These are phyloP conservation scores for Chaetops frenatus DNA, from an alignment of 2,113 vertebrate genomes.

Conservation along the genomic window DNA sequence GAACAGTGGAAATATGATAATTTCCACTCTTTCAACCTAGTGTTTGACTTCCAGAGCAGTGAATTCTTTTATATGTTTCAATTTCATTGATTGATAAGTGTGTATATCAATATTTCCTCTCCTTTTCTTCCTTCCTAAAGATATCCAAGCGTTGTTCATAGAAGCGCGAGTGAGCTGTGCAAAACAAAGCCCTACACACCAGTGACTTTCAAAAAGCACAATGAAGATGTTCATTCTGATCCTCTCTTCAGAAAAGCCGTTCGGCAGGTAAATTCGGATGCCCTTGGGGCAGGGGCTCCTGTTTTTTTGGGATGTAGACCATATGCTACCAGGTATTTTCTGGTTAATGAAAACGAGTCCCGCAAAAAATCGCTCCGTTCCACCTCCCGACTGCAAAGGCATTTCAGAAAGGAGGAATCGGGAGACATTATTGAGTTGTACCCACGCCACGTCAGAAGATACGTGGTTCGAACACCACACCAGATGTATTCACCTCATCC, in stretches of 20 bases:
- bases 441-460: constrained; percentile 73
- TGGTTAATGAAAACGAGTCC: constrained; percentile 80
- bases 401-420: constrained; percentile 72
- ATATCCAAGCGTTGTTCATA: constrained; percentile 44
- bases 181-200: constrained; percentile 70
- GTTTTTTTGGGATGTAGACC: constrained; percentile 64
- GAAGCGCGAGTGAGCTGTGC: constrained; percentile 67
- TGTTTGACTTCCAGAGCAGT: background rate
- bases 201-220: constrained; percentile 8
- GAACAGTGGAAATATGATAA: background rate
- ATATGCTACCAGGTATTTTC: constrained; percentile 75
- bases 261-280: constrained; percentile 55
- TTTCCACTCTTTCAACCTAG: background rate
- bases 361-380: constrained; percentile 72
- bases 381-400: constrained; percentile 74
- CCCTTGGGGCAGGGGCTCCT: constrained; percentile 32
- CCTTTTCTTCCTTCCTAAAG: constrained; percentile 46
- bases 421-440: constrained; percentile 76
- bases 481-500: constrained; percentile 70
- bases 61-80: background rate
- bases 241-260: constrained; percentile 80
- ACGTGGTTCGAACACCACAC: constrained; percentile 46
- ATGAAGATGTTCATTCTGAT: constrained; percentile 75
- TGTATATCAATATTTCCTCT: background rate
- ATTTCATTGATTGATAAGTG: background rate